A percentile compares a stretch with the other conserved stretches of the same genome.
Conservation (phyloP, 2,113 vertebrate species). For the Salvelinus alpinus region DNA sequence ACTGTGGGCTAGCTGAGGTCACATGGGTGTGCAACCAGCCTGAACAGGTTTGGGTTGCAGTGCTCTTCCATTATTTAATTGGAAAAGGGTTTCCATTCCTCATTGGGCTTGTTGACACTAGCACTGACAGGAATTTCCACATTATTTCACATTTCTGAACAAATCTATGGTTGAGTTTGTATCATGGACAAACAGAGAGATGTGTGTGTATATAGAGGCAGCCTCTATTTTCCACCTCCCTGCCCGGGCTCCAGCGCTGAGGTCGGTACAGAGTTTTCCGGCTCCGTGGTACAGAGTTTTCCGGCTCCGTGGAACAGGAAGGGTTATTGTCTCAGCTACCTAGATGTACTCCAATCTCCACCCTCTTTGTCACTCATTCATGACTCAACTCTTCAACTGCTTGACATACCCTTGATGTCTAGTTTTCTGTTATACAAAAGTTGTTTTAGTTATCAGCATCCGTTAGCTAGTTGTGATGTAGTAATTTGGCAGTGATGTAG, state of each 20-base stretch:
- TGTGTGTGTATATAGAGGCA: background rate
- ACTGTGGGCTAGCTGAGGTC: constrained; percentile 37
- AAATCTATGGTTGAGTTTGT: constrained; percentile 5
- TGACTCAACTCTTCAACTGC: background rate
- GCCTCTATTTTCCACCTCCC: background rate
- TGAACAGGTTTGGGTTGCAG: constrained; percentile 77
- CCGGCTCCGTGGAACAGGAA: constrained; percentile 54
- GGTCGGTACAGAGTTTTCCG: background rate
- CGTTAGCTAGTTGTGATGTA: no score
- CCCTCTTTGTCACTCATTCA: background rate
- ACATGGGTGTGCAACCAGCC: constrained; percentile 64
- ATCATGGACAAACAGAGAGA: background rate
- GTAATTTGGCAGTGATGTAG: no score
- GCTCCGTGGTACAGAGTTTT: constrained; percentile 42
- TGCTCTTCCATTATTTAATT: constrained; percentile 80
- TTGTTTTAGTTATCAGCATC: background rate
- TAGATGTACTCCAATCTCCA: constrained; percentile 28
- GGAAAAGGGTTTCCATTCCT: constrained; percentile 75
- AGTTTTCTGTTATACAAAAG: constrained; percentile 28
- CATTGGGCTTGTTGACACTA: constrained; percentile 43
- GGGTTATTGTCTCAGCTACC: constrained; percentile 45
- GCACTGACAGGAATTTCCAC: constrained; percentile 14
- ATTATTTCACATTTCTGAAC: constrained; percentile 1
- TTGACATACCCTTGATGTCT: constrained; percentile 36
- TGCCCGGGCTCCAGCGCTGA: background rate